Percentiles rank a stretch among this genome's conserved stretches.
phyloP scores from a whole-genome alignment of 2,888 invertebrate genomes.

The Hylaea fasciaria region DNA sequence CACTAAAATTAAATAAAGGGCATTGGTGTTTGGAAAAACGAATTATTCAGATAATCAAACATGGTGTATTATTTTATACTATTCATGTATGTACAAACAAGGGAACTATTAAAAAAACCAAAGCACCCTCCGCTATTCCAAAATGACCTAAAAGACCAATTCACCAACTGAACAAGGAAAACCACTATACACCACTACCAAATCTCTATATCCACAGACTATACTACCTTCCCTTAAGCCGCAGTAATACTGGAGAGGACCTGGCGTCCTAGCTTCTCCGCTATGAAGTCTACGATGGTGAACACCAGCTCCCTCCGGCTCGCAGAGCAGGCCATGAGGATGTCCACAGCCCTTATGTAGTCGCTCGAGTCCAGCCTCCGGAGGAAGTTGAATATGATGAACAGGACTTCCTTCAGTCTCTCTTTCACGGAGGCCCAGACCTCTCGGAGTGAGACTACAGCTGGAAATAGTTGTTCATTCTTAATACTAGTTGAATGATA shows the following conservation, averaged over 20 bases:
- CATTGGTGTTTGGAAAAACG: too few species aligned
- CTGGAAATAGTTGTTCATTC: slow-evolving; percentile 48
- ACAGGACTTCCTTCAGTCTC: slow-evolving; percentile 63
- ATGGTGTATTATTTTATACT: too few species aligned
- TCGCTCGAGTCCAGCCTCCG: slow-evolving; percentile 61
- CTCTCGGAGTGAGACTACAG: slow-evolving; percentile 65
- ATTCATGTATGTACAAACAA: too few species aligned
- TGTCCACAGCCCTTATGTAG: slow-evolving; percentile 58
- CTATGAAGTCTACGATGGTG: slow-evolving; percentile 69
- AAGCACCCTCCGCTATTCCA: too few species aligned
- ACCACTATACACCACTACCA: too few species aligned
- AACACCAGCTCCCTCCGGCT: slow-evolving; percentile 63
- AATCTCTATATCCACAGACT: too few species aligned
- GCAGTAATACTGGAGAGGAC: slow-evolving; percentile 63
- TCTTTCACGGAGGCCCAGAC: slow-evolving; percentile 65
- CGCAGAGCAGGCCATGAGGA: slow-evolving; percentile 61
- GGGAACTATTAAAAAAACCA: too few species aligned
- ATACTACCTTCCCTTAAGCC: slow-evolving; percentile 39
- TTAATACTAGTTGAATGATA: neutral
- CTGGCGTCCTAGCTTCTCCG: slow-evolving; percentile 61
- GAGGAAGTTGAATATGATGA: slow-evolving; percentile 68
- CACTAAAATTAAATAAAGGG: too few species aligned
- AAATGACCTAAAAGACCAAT: too few species aligned
- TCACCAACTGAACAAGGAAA: too few species aligned
- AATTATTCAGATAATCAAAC: too few species aligned